Conservation (phyloP, 2,113 vertebrate species). For the Sylvicapra grimmia region DNA sequence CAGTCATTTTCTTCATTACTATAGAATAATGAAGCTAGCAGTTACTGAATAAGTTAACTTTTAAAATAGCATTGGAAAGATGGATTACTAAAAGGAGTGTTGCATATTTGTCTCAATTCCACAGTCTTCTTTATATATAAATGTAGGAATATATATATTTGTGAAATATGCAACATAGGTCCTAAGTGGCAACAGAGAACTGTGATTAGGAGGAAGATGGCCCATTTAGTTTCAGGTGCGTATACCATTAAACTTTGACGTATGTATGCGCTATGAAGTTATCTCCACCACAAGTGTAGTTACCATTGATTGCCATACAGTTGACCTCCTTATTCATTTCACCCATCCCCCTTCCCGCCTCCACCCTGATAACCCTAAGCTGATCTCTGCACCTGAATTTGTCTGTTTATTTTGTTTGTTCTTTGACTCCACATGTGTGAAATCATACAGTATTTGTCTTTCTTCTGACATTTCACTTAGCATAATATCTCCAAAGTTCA, state of each 20-base stretch:
- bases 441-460: background rate
- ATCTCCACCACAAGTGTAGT: background rate
- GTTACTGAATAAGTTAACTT: background rate
- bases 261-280: background rate
- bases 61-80: background rate
- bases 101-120: background rate
- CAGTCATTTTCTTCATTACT: background rate
- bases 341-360: background rate
- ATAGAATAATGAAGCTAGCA: background rate
- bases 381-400: background rate
- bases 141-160: background rate
- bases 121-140: background rate
- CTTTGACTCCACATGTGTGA: background rate
- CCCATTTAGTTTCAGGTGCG: background rate
- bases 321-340: background rate
- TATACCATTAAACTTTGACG: background rate
- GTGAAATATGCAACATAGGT: background rate
- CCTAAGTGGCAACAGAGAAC: background rate
- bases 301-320: background rate
- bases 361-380: background rate
- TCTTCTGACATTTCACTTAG: background rate
- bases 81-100: background rate
- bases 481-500: background rate
- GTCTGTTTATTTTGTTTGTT: background rate
- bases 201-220: background rate